phyloP scores from a whole-genome alignment of 2,888 invertebrate species.

The Drosophila cracens region DNA sequence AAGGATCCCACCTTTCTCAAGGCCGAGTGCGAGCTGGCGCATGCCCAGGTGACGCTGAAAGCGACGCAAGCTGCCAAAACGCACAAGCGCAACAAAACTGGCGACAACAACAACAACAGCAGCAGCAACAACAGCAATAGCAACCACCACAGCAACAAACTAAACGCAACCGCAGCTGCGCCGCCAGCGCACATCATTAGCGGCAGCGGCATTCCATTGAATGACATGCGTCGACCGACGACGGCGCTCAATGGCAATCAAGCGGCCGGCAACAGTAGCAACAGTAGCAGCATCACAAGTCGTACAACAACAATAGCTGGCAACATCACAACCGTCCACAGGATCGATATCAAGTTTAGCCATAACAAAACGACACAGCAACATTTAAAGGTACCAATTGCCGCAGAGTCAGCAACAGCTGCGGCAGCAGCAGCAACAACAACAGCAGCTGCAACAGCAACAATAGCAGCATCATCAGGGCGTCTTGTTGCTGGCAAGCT shows the following conservation, averaged over 20 bases:
- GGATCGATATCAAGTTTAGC: conserved; percentile 52
- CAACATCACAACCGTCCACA: conserved; percentile 59
- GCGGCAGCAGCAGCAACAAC: conserved; percentile 13
- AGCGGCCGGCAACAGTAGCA: conserved; percentile 51
- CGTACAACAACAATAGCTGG: conserved; percentile 41
- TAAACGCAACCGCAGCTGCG: conserved; percentile 1
- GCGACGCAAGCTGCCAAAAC: conserved; percentile 22
- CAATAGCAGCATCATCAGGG: conserved; percentile 1
- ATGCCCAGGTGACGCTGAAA: conserved; percentile 77
- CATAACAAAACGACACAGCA: conserved; percentile 30
- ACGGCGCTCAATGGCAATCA: conserved; percentile 72
- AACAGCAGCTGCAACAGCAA: conserved; percentile 5
- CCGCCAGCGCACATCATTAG: conserved; percentile 13
- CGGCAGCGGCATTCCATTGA: conserved; percentile 35
- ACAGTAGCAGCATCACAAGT: conserved; percentile 33
- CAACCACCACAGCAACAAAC: conserved; percentile 60
- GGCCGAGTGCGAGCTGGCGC: conserved; percentile 84
- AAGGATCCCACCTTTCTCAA: conserved; percentile 84
- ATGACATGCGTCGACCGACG: conserved; percentile 80
- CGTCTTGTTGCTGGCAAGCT: conserved; percentile 42
- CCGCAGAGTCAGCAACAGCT: conserved; percentile 3
- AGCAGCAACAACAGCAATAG: conserved; percentile 64
- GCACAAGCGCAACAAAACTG: conserved; percentile 52
- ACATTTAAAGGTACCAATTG: conserved; percentile 18
- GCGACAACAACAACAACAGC: conserved; percentile 56